phyloP scores from a whole-genome alignment of 2,888 invertebrate species.

The Hydraecia micacea region DNA sequence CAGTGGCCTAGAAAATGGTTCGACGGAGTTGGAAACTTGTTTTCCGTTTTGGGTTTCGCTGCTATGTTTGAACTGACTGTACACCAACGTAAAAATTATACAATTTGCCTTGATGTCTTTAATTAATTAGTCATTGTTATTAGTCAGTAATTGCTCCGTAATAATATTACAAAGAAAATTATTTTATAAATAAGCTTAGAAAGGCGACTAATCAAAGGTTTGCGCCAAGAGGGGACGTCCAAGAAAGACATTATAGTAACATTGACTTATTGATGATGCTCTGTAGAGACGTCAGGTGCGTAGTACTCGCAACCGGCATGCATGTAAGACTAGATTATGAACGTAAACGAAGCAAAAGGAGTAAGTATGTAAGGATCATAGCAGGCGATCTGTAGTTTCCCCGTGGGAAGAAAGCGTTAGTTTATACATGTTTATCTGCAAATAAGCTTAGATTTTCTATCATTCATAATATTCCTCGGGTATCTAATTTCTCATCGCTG shows the following conservation, averaged over 20 bases:
- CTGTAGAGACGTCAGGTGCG: too few relatives aligned
- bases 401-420: too few relatives aligned
- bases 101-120: conserved; percentile 15
- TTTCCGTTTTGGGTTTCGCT: conserved; percentile 13
- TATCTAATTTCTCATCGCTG: background rate
- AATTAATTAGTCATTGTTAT: conserved; percentile 7
- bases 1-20: conserved; percentile 42
- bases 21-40: conserved; percentile 41
- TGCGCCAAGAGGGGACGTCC: background rate
- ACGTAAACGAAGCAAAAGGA: background rate
- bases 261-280: too few relatives aligned
- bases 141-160: background rate
- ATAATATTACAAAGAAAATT: background rate
- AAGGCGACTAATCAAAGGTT: background rate
- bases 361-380: too few relatives aligned
- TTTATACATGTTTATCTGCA: too few relatives aligned
- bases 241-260: background rate
- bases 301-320: too few relatives aligned
- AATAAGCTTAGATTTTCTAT: too few relatives aligned
- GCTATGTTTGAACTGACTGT: background rate
- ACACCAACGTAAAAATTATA: conserved; percentile 18
- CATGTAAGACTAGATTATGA: too few relatives aligned
- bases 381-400: too few relatives aligned
- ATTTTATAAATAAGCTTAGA: background rate
- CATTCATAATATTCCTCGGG: too few relatives aligned